Evolutionary conservation across 2,888 invertebrate species (phyloP).

Genomic region (Blastobasis lacticolella): DNA sequence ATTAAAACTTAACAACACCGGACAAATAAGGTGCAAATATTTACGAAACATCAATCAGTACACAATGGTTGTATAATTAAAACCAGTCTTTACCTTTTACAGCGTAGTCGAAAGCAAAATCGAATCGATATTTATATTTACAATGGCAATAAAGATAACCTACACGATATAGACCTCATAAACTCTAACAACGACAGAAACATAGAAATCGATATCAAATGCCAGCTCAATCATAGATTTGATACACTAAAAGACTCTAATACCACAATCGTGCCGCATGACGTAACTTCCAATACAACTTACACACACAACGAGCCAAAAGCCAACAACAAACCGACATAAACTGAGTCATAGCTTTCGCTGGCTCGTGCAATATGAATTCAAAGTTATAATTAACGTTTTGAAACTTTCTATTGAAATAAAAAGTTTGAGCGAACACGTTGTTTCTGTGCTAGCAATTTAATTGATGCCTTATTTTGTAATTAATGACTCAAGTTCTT

Average conservation of each 20-base stretch:
- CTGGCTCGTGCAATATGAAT: conserved; percentile 35
- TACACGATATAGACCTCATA: conserved; percentile 1
- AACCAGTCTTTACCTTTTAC: too few relatives aligned
- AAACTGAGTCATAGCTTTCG: conserved; percentile 27
- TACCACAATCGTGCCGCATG: conserved; percentile 13
- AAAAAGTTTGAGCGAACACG: conserved; percentile 34
- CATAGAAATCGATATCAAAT: conserved; percentile 4
- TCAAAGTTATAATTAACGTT: conserved; percentile 55
- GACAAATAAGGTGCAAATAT: too few relatives aligned
- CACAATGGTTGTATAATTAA: too few relatives aligned
- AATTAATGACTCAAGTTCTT: conserved; percentile 20
- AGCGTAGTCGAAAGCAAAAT: too few relatives aligned
- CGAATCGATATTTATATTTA: not conserved
- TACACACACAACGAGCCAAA: conserved; percentile 16
- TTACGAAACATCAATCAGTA: too few relatives aligned
- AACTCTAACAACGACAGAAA: conserved; percentile 1
- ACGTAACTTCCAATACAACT: conserved; percentile 18
- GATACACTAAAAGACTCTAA: conserved; percentile 3
- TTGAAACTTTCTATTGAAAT: conserved; percentile 51
- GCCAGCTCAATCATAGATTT: conserved; percentile 7
- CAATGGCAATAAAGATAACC: not conserved
- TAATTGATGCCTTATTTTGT: conserved; percentile 20
- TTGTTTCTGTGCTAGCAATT: conserved; percentile 32
- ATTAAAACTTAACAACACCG: too few relatives aligned
- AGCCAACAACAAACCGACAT: conserved; percentile 34